phyloP scores from a whole-genome alignment of 1,140 invertebrate species.

The Hylyphantes graminicola region DNA sequence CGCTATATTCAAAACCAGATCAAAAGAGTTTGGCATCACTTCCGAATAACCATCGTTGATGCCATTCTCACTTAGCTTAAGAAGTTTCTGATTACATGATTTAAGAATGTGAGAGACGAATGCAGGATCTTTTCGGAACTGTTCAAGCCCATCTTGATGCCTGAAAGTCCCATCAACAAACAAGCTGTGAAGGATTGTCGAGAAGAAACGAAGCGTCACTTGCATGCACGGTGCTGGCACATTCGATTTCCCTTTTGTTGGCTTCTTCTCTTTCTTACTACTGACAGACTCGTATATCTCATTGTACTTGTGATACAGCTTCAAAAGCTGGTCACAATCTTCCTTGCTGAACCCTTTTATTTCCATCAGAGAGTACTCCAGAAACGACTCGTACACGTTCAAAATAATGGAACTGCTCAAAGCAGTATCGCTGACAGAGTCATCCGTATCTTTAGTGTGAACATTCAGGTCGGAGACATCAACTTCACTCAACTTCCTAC shows the following conservation, averaged over 20 bases:
- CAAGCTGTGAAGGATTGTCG: slow-evolving; percentile 15
- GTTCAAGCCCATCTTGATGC: slow-evolving; percentile 43
- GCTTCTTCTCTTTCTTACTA: slow-evolving; percentile 46
- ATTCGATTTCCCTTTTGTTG: slow-evolving; percentile 38
- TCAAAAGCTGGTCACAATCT: slow-evolving; percentile 26
- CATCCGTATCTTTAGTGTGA: slow-evolving; percentile 7
- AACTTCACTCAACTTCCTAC: slow-evolving; percentile 6
- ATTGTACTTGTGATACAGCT: slow-evolving; percentile 31
- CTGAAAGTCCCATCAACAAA: slow-evolving; percentile 37
- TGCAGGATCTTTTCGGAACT: slow-evolving; percentile 23
- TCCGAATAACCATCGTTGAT: slow-evolving; percentile 31
- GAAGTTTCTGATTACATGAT: slow-evolving; percentile 33
- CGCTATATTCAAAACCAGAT: slow-evolving; percentile 21
- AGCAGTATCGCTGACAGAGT: neutral
- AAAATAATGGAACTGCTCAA: slow-evolving; percentile 66
- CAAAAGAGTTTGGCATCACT: slow-evolving; percentile 9
- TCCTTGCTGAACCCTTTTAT: neutral
- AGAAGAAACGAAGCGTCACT: slow-evolving; percentile 32
- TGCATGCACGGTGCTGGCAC: neutral
- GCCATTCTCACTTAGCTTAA: slow-evolving; percentile 36
- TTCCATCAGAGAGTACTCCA: slow-evolving; percentile 66
- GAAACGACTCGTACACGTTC: slow-evolving; percentile 68
- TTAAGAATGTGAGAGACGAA: slow-evolving; percentile 37
- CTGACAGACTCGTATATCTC: neutral
- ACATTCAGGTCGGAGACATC: slow-evolving; percentile 2